Evolutionary conservation across 2,888 invertebrate species (phyloP).

Genomic region (Drosophila niveifrons): DNA sequence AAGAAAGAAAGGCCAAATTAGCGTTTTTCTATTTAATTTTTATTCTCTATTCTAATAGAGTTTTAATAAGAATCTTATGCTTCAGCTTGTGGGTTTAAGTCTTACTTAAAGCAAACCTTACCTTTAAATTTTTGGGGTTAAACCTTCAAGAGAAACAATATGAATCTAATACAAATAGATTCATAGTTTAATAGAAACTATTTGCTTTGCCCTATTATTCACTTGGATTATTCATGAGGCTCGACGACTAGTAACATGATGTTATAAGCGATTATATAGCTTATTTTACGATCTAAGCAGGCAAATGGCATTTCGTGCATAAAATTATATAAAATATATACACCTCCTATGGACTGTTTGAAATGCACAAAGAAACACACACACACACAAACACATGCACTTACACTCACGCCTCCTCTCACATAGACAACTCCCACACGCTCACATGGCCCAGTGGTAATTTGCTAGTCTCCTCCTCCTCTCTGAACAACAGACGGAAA

Average conservation of each 20-base stretch:
- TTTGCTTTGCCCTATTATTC: constrained; percentile 19
- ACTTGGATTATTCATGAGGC: constrained; percentile 21
- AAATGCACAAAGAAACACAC: constrained; percentile 30
- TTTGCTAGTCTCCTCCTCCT: constrained; percentile 33
- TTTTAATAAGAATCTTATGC: no score
- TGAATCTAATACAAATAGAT: background rate
- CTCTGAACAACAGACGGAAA: constrained; percentile 63
- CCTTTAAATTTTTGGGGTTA: no score
- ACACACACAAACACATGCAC: constrained; percentile 5
- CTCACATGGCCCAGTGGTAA: constrained; percentile 16
- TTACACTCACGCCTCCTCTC: background rate
- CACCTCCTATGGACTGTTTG: constrained; percentile 21
- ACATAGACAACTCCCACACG: constrained; percentile 16
- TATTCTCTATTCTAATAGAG: no score
- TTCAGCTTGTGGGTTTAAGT: no score
- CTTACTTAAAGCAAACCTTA: no score
- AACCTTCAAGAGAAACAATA: no score
- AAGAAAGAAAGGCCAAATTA: no score
- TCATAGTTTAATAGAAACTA: background rate
- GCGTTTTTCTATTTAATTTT: no score
- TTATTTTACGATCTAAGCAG: constrained; percentile 43
- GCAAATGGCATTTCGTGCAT: constrained; percentile 53
- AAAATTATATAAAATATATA: constrained; percentile 58
- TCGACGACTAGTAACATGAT: constrained; percentile 9
- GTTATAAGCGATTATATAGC: constrained; percentile 32